Base-by-base conservation (phyloP, 2,888 invertebrate genomes). In the Sisyra terminalis region DNA sequence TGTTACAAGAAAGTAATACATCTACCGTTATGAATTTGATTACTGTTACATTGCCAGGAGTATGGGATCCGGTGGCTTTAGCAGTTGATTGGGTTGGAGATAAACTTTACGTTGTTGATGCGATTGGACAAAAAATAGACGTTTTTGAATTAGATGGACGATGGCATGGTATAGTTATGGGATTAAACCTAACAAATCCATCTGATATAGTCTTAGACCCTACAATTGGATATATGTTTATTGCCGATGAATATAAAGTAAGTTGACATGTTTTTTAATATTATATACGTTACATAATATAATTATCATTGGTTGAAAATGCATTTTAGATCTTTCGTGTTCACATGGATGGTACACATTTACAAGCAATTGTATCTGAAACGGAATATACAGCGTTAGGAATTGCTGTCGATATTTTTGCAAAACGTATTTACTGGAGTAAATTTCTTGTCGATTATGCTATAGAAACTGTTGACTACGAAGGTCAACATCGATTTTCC, bases 61-160 rank as follows among this genome's bases (percentile, higher is more conserved):
- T 86, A 1, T 90, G 90, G 89, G 73, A 85, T 0, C 92, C 92
- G 0, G 82, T 87, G 0, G 83, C 90, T 0, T 60, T 97, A 40
- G 94, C 97, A 6, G 84, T 96, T 11, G 97, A 97, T 65, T 98
- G 96, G 92, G 78, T 97, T 35, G 92, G 92, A 0, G 85, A 92
- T 59, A 96, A 94, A 59, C 70, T 98, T 7, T 97, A 96, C 63
- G 87, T 94, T 14, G 89, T 89, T 0, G 96, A 97, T 60, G 77
- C 84, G 14, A 72, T 90, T 15, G 92, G 92, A 0, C 88, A 92
- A 59, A 90, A 89, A 66, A 81, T 98, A 44, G 94, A 94, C 57
- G 83, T 97, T 1, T 88, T 93, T 57, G 90, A 92, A 59, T 65
- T 93, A 50, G 81, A 80, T 51, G 88, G 86, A 0, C 71, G 80